A percentile compares a stretch with the other conserved stretches of the same genome.
Evolutionary conservation across 2,888 invertebrate species (phyloP).

Genomic region (Morpho achilles): DNA sequence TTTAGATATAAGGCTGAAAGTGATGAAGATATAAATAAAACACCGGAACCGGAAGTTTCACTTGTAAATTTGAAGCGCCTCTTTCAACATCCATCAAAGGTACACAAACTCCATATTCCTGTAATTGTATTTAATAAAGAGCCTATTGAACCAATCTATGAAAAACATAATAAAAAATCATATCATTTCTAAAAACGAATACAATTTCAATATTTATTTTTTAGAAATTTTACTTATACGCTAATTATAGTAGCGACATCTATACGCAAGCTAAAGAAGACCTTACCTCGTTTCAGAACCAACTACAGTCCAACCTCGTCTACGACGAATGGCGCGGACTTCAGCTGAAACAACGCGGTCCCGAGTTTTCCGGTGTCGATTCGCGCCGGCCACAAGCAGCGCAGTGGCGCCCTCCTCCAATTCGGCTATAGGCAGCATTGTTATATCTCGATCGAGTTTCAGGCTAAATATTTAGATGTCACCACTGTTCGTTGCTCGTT

Average conservation of each 20-base stretch:
- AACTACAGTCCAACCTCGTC: constrained; percentile 87
- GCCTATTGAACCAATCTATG: too few relatives aligned
- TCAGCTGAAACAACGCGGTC: constrained; percentile 69
- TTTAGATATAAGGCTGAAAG: too few relatives aligned
- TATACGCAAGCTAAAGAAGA: constrained; percentile 30
- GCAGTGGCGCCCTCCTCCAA: constrained; percentile 62
- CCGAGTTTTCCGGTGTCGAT: constrained; percentile 57
- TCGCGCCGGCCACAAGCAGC: constrained; percentile 44
- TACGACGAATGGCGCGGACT: constrained; percentile 75
- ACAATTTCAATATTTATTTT: neutral
- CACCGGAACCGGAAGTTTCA: too few relatives aligned
- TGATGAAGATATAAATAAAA: too few relatives aligned
- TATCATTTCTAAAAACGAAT: too few relatives aligned
- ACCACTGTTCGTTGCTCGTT: constrained; percentile 14
- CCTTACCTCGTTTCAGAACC: constrained; percentile 86
- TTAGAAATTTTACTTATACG: neutral
- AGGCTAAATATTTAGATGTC: constrained; percentile 29
- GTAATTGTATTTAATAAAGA: too few relatives aligned
- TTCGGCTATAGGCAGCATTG: constrained; percentile 69
- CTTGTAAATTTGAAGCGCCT: too few relatives aligned
- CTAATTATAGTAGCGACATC: constrained; percentile 46
- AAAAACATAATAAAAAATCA: too few relatives aligned
- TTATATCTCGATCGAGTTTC: constrained; percentile 16
- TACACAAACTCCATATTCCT: too few relatives aligned
- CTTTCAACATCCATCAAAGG: too few relatives aligned